A percentile compares a stretch with the other conserved stretches of the same genome.
phyloP scores from a whole-genome alignment of 2,113 vertebrate species.

The Centropus bengalensis region DNA sequence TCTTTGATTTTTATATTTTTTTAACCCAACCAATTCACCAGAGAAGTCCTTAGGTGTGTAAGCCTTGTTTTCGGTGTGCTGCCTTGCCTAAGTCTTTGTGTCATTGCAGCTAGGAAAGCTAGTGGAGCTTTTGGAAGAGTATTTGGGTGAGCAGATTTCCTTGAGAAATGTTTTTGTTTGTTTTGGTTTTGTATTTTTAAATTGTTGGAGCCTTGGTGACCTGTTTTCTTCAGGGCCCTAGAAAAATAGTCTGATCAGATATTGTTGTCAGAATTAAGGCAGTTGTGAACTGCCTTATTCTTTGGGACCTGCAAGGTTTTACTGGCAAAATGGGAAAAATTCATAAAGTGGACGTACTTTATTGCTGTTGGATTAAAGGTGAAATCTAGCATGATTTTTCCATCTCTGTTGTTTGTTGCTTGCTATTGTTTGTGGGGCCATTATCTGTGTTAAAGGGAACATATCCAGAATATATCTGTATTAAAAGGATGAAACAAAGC shows the following conservation, averaged over 20 bases:
- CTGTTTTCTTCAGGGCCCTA: slow-evolving; percentile 3
- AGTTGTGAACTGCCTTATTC: background rate
- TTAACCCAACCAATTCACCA: no score
- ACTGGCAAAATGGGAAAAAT: background rate
- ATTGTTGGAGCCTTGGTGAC: background rate
- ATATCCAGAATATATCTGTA: background rate
- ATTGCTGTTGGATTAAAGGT: background rate
- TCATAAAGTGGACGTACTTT: background rate
- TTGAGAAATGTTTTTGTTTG: slow-evolving; percentile 56
- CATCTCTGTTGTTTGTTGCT: background rate
- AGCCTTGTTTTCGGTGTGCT: background rate
- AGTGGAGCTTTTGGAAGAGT: no score
- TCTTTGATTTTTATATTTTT: no score
- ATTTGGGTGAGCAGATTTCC: slow-evolving; percentile 25
- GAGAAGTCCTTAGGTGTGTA: background rate
- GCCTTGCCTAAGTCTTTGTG: background rate
- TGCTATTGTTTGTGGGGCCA: no score
- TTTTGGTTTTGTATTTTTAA: slow-evolving; percentile 48
- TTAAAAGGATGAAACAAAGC: background rate
- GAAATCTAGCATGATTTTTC: background rate
- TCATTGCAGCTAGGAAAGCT: background rate
- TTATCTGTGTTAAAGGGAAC: background rate
- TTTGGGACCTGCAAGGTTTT: background rate
- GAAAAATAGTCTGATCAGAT: background rate
- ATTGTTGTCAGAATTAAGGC: background rate